A percentile compares a stretch with the other conserved stretches of the same genome.
Conservation (phyloP, 2,113 vertebrate genomes). For the Serinus canaria region DNA sequence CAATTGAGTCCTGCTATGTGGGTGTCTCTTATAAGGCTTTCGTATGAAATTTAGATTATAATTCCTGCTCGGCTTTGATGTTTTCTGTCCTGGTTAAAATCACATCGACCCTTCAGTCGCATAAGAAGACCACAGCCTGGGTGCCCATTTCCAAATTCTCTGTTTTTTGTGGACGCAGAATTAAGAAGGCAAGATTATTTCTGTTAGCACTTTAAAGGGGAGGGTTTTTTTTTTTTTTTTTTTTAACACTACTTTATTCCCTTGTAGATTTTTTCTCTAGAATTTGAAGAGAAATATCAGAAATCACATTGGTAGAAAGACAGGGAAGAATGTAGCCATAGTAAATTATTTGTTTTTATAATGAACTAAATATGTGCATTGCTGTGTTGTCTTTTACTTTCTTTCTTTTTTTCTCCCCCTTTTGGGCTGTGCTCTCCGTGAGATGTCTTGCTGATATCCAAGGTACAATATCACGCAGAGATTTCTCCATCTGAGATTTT, state of each 20-base stretch:
- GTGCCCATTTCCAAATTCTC: neutral
- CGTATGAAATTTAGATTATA: neutral
- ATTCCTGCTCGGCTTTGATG: neutral
- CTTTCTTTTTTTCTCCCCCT: neutral
- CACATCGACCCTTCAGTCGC: neutral
- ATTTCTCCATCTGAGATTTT: slow-evolving; percentile 73
- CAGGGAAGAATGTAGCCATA: neutral
- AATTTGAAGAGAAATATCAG: neutral
- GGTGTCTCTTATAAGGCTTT: slow-evolving; percentile 30
- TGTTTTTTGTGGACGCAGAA: neutral
- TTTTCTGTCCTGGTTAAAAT: slow-evolving; percentile 18
- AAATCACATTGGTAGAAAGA: neutral
- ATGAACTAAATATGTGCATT: slow-evolving; percentile 21
- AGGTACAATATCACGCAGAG: slow-evolving; percentile 52
- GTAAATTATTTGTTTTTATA: neutral
- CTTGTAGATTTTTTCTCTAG: neutral
- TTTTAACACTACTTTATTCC: neutral
- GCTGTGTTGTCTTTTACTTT: slow-evolving; percentile 13
- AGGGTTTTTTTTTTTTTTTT: neutral
- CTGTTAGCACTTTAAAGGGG: neutral
- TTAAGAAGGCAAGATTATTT: slow-evolving; percentile 14
- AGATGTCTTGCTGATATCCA: slow-evolving; percentile 32
- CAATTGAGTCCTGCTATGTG: neutral
- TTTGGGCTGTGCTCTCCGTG: neutral
- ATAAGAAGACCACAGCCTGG: neutral